Evolutionary conservation across 2,113 vertebrate genomes (phyloP).

Genomic region (Hemiprocne comata): DNA sequence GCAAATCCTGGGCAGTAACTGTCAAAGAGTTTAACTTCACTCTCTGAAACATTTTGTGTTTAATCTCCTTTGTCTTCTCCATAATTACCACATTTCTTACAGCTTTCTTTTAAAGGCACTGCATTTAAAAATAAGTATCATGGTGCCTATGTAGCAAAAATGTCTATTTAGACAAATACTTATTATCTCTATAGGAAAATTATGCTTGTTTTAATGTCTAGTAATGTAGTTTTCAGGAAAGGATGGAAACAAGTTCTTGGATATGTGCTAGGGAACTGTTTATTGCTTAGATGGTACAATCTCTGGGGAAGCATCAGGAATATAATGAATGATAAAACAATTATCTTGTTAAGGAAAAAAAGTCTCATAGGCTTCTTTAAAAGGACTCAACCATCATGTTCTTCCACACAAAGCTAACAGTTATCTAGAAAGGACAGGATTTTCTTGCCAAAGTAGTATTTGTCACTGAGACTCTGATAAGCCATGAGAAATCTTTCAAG

Average conservation of each 20-base stretch:
- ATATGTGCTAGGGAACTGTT: neutral
- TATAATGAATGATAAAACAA: neutral
- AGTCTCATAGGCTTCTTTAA: neutral
- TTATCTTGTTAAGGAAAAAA: constrained; percentile 15
- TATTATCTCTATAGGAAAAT: constrained; percentile 26
- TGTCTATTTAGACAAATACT: neutral
- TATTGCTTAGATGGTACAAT: neutral
- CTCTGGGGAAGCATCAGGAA: neutral
- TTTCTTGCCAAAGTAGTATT: neutral
- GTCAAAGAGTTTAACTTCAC: neutral
- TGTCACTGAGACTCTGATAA: neutral
- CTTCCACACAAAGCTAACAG: neutral
- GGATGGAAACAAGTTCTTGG: neutral
- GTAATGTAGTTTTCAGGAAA: constrained; percentile 6
- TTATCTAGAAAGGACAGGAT: neutral
- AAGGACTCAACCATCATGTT: neutral
- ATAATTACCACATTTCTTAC: neutral
- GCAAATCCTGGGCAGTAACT: neutral
- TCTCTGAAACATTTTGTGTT: neutral
- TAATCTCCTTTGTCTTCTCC: neutral
- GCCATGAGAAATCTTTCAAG: neutral
- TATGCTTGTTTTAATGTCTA: constrained; percentile 2
- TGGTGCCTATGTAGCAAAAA: neutral
- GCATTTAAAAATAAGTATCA: neutral
- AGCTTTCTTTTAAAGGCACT: neutral